These are phyloP conservation scores for Aphrocallistes beatrix DNA, from an alignment of 37 sponge, comb jelly and placozoan genomes.

Conservation along the genomic window DNA sequence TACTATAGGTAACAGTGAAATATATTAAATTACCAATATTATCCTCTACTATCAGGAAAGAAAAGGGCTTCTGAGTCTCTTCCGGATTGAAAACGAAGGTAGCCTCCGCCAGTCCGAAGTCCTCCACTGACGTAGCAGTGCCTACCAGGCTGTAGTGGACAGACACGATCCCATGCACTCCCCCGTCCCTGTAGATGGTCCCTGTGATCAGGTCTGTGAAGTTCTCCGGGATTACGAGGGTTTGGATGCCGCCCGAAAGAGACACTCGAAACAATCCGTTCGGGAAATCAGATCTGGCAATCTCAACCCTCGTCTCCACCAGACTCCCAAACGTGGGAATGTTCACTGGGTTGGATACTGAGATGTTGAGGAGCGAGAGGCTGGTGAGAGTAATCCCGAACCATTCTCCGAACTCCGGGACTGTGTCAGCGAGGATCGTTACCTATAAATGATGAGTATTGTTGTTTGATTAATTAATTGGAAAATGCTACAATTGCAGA, in stretches of 20 bases:
- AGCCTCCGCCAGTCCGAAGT: background rate
- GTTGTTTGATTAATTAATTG: background rate
- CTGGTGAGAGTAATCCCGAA: constrained; percentile 37
- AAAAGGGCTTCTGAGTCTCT: background rate
- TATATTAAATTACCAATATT: background rate
- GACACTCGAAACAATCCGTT: background rate
- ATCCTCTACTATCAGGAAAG: background rate
- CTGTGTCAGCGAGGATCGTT: constrained; percentile 34
- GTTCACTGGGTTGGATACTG: background rate
- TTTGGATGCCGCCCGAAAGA: background rate
- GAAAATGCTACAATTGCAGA: background rate
- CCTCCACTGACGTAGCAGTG: background rate
- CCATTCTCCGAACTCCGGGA: constrained; percentile 63
- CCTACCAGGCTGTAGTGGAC: constrained; percentile 3
- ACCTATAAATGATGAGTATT: background rate
- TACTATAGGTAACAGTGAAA: background rate
- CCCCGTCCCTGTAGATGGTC: background rate
- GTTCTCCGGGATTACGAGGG: background rate
- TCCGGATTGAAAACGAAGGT: background rate
- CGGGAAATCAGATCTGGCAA: background rate
- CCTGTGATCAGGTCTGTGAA: background rate
- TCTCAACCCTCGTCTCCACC: background rate
- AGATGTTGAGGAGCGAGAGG: background rate
- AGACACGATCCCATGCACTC: background rate
- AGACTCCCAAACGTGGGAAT: background rate